Base-by-base conservation (phyloP, 2,888 invertebrate species). In the Helobdella robusta region DNA sequence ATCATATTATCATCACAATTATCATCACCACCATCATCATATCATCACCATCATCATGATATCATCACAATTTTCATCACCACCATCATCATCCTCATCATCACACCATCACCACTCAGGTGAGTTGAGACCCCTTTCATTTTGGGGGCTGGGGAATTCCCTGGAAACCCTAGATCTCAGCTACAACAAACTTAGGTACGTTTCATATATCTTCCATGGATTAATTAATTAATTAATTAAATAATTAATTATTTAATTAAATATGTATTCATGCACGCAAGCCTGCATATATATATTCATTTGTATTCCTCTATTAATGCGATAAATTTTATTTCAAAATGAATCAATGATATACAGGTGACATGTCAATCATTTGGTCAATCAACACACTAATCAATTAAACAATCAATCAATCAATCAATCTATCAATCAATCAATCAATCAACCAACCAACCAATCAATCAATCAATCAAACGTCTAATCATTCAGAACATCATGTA, bases 81-180 rank as follows among this genome's bases (percentile, higher is more conserved):
- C n/a, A n/a, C n/a, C n/a, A n/a, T n/a, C n/a, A n/a, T n/a, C n/a
- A n/a, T n/a, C n/a, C n/a, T n/a, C n/a, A n/a, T n/a, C n/a, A n/a
- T n/a, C n/a, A n/a, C n/a, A n/a, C n/a, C n/a, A n/a, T n/a, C n/a
- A n/a, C n/a, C n/a, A n/a, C n/a, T n/a, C n/a, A 1, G 18, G 44
- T 2, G 36, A 58, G 35, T 56, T 71, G 40, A 65, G 65, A 23
- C 35, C 67, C 32, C 68, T 71, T 28, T 66, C 71, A 2, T 71
- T 71, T 65, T 71, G 71, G 71, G 71, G 71, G 20, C 65, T 71
- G n/a, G 70, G 69, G 58, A 65, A 60, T 62, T 54, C 68, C 32
- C 63, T 71, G 25, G 68, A 70, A 35, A 67, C 61, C 1, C 66
- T 71, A 28, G 69, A 71, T 40, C 65, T 71, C n/a, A 67, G 68